Conservation (phyloP, 2,113 vertebrate species). For the Carettochelys insculpta region DNA sequence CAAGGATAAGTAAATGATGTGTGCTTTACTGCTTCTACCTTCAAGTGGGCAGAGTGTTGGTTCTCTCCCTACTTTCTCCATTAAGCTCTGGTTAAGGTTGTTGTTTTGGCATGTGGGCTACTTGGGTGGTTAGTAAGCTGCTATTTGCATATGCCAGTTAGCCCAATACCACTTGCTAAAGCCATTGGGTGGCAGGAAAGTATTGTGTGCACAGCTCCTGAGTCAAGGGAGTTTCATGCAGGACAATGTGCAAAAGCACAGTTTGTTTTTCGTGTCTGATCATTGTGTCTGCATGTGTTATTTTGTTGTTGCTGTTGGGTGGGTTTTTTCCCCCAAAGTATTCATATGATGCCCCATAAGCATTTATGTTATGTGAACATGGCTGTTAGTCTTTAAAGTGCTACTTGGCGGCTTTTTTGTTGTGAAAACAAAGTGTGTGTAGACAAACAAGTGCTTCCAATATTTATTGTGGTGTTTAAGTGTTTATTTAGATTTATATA, state of each 20-base stretch:
- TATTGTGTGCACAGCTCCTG: neutral
- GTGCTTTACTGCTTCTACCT: neutral
- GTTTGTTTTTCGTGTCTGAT: neutral
- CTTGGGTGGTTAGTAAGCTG: neutral
- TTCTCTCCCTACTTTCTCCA: neutral
- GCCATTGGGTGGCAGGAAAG: neutral
- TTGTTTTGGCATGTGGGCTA: neutral
- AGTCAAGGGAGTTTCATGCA: neutral
- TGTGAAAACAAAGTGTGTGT: neutral
- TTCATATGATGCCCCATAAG: neutral
- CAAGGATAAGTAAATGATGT: neutral
- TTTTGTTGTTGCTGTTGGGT: neutral
- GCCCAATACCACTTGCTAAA: neutral
- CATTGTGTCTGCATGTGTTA: neutral
- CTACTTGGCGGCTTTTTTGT: no score
- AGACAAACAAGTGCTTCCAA: neutral
- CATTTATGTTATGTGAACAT: constrained; percentile 9
- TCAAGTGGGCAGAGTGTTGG: neutral
- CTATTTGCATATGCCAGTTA: neutral
- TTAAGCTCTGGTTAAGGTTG: neutral
- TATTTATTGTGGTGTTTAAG: neutral
- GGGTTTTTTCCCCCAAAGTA: neutral
- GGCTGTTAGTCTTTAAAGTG: no score
- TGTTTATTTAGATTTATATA: neutral
- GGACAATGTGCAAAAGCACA: neutral